Percentiles rank a stretch among this genome's conserved stretches.
phyloP scores from a whole-genome alignment of 2,888 invertebrate species.

The Dicranocentrus wangi region DNA sequence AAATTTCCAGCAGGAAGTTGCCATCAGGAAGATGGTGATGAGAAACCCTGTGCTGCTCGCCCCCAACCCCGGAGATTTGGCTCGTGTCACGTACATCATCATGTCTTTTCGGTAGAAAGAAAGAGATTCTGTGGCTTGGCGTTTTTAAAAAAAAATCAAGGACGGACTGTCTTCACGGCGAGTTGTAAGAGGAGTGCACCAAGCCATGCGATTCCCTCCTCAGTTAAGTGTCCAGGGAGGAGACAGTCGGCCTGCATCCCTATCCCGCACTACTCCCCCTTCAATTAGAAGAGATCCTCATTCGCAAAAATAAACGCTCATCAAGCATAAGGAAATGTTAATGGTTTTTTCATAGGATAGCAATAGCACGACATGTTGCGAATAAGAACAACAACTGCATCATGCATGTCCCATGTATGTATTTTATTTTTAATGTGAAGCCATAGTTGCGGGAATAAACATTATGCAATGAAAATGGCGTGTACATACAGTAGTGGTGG shows the following conservation, averaged over 20 bases:
- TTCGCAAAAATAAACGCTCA: too few relatives aligned
- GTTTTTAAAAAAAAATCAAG: not conserved
- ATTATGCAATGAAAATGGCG: too few relatives aligned
- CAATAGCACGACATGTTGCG: too few relatives aligned
- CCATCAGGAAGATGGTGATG: not conserved
- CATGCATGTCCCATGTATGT: too few relatives aligned
- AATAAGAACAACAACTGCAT: too few relatives aligned
- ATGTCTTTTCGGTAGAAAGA: not conserved
- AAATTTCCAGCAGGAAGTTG: not conserved
- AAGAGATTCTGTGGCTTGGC: not conserved
- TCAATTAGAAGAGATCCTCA: too few relatives aligned
- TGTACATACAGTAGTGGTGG: too few relatives aligned
- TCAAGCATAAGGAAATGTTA: too few relatives aligned
- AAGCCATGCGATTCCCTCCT: constrained; percentile 59
- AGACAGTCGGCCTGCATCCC: not conserved
- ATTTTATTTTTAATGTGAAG: too few relatives aligned
- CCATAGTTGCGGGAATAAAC: too few relatives aligned
- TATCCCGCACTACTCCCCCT: not conserved
- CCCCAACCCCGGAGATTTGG: not conserved
- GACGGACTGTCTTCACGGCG: constrained; percentile 6
- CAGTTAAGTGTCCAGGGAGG: constrained; percentile 65
- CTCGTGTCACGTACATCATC: not conserved
- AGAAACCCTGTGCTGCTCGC: not conserved
- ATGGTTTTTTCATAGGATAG: too few relatives aligned
- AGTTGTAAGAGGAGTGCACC: constrained; percentile 64